Evolutionary conservation across 2,888 invertebrate genomes (phyloP).

Genomic region (Steinernema carpocapsae): DNA sequence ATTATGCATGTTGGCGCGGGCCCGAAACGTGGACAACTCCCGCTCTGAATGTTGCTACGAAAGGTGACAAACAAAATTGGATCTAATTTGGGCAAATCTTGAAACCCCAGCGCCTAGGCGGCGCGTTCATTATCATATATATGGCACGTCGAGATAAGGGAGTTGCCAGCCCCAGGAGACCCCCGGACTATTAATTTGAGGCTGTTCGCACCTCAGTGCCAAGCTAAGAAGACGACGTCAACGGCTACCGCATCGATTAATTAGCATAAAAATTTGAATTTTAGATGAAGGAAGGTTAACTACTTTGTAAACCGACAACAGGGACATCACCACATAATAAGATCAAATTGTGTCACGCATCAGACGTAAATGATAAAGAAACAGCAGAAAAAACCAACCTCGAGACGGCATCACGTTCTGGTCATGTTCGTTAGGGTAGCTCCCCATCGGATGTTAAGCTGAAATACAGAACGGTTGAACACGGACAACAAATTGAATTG

Average conservation of each 20-base stretch:
- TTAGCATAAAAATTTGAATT: slow-evolving; percentile 31
- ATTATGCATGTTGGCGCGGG: slow-evolving; percentile 31
- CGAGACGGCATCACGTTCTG: slow-evolving; percentile 44
- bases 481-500: not conserved
- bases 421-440: slow-evolving; percentile 39
- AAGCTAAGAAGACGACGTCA: slow-evolving; percentile 5
- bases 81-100: not conserved
- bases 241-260: slow-evolving; percentile 10
- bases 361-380: not conserved
- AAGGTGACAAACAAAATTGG: not conserved
- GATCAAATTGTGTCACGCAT: not conserved
- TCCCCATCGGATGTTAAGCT: slow-evolving; percentile 33
- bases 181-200: slow-evolving; percentile 22
- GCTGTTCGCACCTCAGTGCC: slow-evolving; percentile 27
- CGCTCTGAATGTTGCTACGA: not conserved
- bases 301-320: not conserved
- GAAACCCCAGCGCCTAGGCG: too few relatives aligned
- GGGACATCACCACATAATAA: too few relatives aligned
- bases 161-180: slow-evolving; percentile 18
- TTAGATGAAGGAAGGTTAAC: not conserved
- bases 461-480: not conserved
- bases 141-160: slow-evolving; percentile 28
- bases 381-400: slow-evolving; percentile 38
- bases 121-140: slow-evolving; percentile 31
- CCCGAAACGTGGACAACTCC: slow-evolving; percentile 15